Base-by-base conservation (phyloP, 2,888 invertebrate species). In the Apamea crenata region DNA sequence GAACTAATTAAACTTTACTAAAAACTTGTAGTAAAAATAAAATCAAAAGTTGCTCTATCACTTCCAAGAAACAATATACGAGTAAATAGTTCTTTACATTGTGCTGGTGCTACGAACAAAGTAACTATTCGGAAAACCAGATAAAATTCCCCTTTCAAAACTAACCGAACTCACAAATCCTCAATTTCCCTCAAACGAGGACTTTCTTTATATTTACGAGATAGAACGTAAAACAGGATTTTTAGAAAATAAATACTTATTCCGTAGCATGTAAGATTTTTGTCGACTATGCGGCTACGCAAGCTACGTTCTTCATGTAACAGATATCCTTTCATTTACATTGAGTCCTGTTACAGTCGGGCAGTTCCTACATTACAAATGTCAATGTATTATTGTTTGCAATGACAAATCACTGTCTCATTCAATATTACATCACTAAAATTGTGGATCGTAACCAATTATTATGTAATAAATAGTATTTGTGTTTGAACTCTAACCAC, bases 401-500 rank as follows among this genome's bases (percentile, higher is more conserved):
- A 77, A 59, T 81, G 66, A 67, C 44, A 70, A 69, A 83, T 78
- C 16, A 40, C 56, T 65, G 25, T 73, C 47, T 65, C n/a, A 70
- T 74, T 70, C 25, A 78, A 69, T 69, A 72, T 74, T 78, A 74
- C 59, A 70, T 83, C 65, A 78, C 16, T 47, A 61, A 61, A 73
- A 74, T 66, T 59, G 59, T 78, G 32, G 65, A 59, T 73, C 40
- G 50, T 72, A 36, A 63, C 67, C 25, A 25, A 65, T 78, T 59
- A 61, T 70, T 61, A 61, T 36, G 47, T 21, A 74, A 70, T 83
- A 61, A 82, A 70, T 73, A 74, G 74, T 70, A 73, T 78, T 78
- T 59, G 65, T 36, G 36, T 16, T 73, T 82, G 65, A 83, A 82
- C 78, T 82, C 36, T 82, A 36, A 53, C 36, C 69, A 61, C 65